Evolutionary conservation across 2,113 vertebrate species (phyloP), one percentile per base, ranked within the genome.

Genomic region (Zingel zingel): DNA sequence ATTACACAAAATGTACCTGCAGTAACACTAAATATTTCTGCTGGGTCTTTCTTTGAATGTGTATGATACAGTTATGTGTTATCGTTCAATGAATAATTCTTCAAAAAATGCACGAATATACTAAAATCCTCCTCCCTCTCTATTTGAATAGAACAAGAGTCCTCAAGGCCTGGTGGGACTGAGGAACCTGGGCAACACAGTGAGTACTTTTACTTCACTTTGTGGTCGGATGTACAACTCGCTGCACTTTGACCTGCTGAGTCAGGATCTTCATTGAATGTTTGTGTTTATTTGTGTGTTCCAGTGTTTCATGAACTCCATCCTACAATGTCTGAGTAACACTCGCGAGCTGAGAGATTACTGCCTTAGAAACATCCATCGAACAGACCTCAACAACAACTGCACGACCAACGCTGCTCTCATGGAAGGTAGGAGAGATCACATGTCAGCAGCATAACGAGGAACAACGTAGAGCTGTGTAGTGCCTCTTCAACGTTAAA

Each of bases 281-380:
- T 8, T 7, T 1, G 0, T 65, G 6, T 71, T 10, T 56, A 25
- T 51, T 14, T 65, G 1, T 50, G 14, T 7, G 81, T 66, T 21
- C 23, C 92, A 98, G 97, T 99, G 98, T 92, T 99, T 99, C 93
- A 99, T 99, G 98, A 99, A 99, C 96, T 98, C 97, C 73, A 97
- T 99, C 88, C 96, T 99, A 16, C 98, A 99, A 89, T 99, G 98
- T 93, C 95, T 99, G 92, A 99, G 98, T 79, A 98, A 99, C 93
- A 99, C 97, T 19, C 94, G 95, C 3, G 98, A 98, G 85, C 94
- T 99, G 91, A 94, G 97, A 51, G 98, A 99, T 83, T 99, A 98
- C 87, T 99, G 98, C 91, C 94, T 99, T 82, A 97, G 96, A 75
- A 97, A 95, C 93, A 85, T 95, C 23, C 97, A 99, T 72, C 79